Evolutionary conservation across 2,113 vertebrate genomes (phyloP).

Genomic region (Chamaetylas fuelleborni): DNA sequence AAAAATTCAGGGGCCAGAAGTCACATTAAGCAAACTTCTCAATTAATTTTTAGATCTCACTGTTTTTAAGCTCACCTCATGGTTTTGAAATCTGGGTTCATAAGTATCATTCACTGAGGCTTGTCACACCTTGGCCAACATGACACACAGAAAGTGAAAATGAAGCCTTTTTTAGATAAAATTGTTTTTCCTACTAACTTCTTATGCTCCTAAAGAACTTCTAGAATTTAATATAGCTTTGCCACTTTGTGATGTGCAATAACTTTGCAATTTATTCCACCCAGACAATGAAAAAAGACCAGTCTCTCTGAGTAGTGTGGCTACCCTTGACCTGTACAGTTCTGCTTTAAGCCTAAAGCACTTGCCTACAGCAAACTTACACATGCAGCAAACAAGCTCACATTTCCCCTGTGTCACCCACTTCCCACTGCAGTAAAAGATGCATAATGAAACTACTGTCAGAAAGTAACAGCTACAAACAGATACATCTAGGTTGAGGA

Average conservation of each 20-base stretch:
- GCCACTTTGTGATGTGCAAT: background rate
- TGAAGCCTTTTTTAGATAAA: background rate
- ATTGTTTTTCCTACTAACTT: background rate
- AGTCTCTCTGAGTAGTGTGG: background rate
- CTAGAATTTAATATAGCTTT: background rate
- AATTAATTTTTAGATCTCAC: background rate
- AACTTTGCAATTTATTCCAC: background rate
- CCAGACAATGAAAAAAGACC: background rate
- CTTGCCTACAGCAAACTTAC: background rate
- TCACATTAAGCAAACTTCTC: background rate
- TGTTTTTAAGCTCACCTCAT: background rate
- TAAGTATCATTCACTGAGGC: background rate
- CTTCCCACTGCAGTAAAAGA: background rate
- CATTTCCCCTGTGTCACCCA: background rate
- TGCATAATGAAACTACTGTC: background rate
- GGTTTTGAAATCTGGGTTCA: background rate
- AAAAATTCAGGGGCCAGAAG: background rate
- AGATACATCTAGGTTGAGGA: constrained; percentile 18
- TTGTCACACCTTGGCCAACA: background rate
- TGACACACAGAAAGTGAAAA: background rate
- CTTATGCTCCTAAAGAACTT: background rate
- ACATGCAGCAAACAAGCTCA: background rate
- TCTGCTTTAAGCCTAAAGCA: background rate
- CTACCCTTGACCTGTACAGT: background rate
- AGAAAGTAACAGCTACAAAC: background rate